phyloP scores from a whole-genome alignment of 2,888 invertebrate genomes.

The Zaprionus bogoriensis region DNA sequence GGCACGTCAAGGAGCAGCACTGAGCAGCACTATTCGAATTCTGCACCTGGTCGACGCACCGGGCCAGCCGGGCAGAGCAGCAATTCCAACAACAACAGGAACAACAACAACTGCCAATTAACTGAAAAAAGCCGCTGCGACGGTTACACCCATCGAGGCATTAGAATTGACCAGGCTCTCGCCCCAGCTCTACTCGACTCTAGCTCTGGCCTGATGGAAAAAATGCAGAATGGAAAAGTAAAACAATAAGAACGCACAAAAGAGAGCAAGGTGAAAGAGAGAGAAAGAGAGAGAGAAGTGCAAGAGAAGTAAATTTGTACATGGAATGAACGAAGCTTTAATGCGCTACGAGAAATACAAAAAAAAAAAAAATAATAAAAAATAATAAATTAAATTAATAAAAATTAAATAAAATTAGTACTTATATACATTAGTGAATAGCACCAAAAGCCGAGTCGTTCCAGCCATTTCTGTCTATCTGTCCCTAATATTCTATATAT shows the following conservation, averaged over 20 bases:
- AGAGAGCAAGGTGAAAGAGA: not conserved
- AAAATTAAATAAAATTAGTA: not conserved
- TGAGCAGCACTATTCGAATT: constrained; percentile 1
- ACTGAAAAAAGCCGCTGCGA: constrained; percentile 56
- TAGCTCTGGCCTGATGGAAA: not conserved
- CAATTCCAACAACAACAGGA: constrained; percentile 13
- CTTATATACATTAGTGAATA: no score
- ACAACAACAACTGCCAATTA: constrained; percentile 62
- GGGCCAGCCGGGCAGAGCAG: constrained; percentile 11
- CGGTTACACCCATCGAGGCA: constrained; percentile 38
- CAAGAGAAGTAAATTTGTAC: not conserved
- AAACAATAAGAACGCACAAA: not conserved
- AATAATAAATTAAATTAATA: not conserved
- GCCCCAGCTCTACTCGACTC: constrained; percentile 21
- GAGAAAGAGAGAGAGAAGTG: not conserved
- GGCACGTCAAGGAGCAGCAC: constrained; percentile 37
- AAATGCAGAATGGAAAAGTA: not conserved
- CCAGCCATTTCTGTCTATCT: no score
- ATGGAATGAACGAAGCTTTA: not conserved
- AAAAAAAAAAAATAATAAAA: not conserved
- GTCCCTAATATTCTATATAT: no score
- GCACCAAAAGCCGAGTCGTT: no score
- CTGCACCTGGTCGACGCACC: constrained; percentile 34
- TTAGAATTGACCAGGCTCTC: constrained; percentile 31
- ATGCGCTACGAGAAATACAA: constrained; percentile 12